Conservation (phyloP, 2,113 vertebrate species). For the Rutilus rutilus region DNA sequence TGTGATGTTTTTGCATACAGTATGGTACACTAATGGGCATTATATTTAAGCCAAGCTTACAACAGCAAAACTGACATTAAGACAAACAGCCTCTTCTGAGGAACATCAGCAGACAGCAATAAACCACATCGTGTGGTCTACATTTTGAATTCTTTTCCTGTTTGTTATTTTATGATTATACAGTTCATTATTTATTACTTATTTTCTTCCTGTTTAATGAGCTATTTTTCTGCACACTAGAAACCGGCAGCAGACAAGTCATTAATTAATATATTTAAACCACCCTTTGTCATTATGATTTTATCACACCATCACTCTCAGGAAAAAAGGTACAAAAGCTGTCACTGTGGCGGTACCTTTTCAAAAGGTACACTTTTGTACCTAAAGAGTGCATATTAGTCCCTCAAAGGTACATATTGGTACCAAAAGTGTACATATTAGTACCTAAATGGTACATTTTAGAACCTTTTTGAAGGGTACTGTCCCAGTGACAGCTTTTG, state of each 20-base stretch:
- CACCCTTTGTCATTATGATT: neutral
- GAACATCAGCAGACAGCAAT: slow-evolving; percentile 1
- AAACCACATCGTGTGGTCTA: neutral
- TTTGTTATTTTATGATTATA: neutral
- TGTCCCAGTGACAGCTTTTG: too few relatives aligned
- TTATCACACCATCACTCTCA: neutral
- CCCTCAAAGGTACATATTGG: too few relatives aligned
- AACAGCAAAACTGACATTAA: slow-evolving; percentile 26
- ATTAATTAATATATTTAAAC: neutral
- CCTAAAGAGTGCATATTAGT: too few relatives aligned
- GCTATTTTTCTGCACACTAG: neutral
- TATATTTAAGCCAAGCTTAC: slow-evolving; percentile 16
- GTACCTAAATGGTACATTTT: too few relatives aligned
- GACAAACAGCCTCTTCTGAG: slow-evolving; percentile 15
- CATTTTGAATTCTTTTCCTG: neutral
- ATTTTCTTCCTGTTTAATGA: neutral
- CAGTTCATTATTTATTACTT: neutral
- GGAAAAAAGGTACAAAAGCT: too few relatives aligned
- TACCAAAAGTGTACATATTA: too few relatives aligned
- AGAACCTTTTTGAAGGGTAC: too few relatives aligned
- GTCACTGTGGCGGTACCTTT: too few relatives aligned
- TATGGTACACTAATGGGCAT: neutral
- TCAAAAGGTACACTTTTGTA: too few relatives aligned
- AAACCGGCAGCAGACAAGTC: neutral
- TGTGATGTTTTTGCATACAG: neutral